phyloP scores from a whole-genome alignment of 1,140 invertebrate genomes.

The Trachymyrmex septentrionalis region DNA sequence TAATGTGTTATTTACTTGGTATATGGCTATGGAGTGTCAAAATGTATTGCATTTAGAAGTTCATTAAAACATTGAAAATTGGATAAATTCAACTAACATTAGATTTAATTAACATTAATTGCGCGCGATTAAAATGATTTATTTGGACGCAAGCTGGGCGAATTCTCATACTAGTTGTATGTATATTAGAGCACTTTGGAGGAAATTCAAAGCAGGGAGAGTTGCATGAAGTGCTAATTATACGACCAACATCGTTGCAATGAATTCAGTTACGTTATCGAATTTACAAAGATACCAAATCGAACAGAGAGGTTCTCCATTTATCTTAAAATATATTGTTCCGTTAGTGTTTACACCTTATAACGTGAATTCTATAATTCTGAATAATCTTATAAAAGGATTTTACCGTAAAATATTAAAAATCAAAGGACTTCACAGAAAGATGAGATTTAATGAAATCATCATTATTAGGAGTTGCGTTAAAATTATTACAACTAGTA shows the following conservation, averaged over 20 bases:
- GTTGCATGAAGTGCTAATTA: neutral
- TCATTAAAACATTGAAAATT: neutral
- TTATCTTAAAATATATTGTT: constrained; percentile 1
- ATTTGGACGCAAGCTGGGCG: neutral
- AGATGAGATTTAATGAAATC: neutral
- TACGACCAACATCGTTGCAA: constrained; percentile 13
- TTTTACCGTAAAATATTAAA: constrained; percentile 1
- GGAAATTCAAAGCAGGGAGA: constrained; percentile 26
- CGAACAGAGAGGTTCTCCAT: neutral
- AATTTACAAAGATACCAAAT: constrained; percentile 33
- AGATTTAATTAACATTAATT: constrained; percentile 5
- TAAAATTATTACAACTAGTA: neutral
- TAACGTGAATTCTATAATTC: neutral
- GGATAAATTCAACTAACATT: neutral
- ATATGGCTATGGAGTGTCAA: neutral
- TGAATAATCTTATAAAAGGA: neutral
- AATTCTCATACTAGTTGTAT: constrained; percentile 10
- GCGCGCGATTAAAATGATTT: constrained; percentile 14
- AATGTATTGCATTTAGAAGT: neutral
- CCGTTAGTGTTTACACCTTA: neutral
- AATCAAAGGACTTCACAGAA: neutral
- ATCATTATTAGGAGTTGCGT: neutral
- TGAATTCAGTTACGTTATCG: constrained; percentile 37
- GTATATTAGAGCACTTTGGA: constrained; percentile 30
- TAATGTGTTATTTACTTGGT: neutral